phyloP scores from a whole-genome alignment of 2,888 invertebrate species.

The Thymelicus sylvestris region DNA sequence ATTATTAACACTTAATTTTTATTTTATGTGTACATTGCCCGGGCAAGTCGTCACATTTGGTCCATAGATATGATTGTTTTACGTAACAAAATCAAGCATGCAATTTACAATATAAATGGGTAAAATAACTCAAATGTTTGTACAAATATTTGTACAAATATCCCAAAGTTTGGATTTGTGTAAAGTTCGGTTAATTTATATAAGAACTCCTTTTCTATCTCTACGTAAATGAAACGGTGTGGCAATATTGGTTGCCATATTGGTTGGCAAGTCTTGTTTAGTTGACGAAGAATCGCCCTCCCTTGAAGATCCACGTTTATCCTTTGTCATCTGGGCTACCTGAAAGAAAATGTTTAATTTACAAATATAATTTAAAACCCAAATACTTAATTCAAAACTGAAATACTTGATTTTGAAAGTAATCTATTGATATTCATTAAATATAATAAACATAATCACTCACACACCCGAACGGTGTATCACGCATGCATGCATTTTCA shows the following conservation, averaged over 20 bases:
- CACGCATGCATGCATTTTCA: no score
- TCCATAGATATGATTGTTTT: not conserved
- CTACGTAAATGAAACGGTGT: slow-evolving; percentile 60
- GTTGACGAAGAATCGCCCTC: slow-evolving; percentile 50
- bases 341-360: slow-evolving; percentile 45
- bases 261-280: slow-evolving; percentile 54
- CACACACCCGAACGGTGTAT: no score
- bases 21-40: not conserved
- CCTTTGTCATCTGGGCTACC: slow-evolving; percentile 73
- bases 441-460: no score
- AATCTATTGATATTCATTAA: no score
- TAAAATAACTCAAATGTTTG: not conserved
- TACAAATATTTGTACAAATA: not conserved
- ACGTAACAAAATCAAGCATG: no score
- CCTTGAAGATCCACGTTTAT: slow-evolving; percentile 56
- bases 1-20: not conserved
- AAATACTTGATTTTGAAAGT: no score
- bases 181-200: slow-evolving; percentile 9
- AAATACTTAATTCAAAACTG: no score
- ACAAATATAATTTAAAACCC: not conserved
- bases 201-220: slow-evolving; percentile 75
- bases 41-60: not conserved
- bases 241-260: slow-evolving; percentile 49
- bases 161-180: no score
- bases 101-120: no score